A percentile compares a stretch with the other conserved stretches of the same genome.
phyloP scores from a whole-genome alignment of 2,888 invertebrate species.

The Pseudolycoriella hygida region DNA sequence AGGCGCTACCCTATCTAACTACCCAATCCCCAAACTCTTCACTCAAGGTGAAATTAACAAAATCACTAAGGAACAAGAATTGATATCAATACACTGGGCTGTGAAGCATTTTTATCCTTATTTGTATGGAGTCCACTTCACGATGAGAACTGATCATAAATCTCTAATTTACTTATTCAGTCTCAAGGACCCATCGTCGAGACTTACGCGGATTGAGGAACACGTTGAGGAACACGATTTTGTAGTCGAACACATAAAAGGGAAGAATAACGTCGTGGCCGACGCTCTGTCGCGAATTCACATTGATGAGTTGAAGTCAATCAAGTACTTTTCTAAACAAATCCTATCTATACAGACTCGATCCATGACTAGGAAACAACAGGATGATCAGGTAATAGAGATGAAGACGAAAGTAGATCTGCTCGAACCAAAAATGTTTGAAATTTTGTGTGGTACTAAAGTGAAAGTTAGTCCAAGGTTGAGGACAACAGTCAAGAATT shows the following conservation, averaged over 20 bases:
- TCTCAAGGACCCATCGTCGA: constrained; percentile 14
- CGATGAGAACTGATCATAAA: constrained; percentile 13
- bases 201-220: constrained; percentile 15
- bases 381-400: no score
- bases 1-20: no score
- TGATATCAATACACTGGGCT: constrained; percentile 13
- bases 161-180: constrained; percentile 14
- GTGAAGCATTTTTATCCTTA: constrained; percentile 13
- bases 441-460: no score
- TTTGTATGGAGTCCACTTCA: constrained; percentile 11
- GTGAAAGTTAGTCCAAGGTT: no score
- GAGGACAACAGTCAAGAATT: no score
- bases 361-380: no score
- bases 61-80: constrained; percentile 14
- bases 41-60: constrained; percentile 14
- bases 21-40: no score
- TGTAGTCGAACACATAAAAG: constrained; percentile 12
- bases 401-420: no score
- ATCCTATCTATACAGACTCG: no score
- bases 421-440: no score
- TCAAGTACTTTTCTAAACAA: no score
- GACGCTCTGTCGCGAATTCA: constrained; percentile 7
- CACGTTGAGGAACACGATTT: constrained; percentile 14
- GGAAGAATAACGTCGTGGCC: constrained; percentile 11
- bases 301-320: no score